These are phyloP conservation scores for Ischnus inquisitorius DNA, from an alignment of 2,888 invertebrate species.

Conservation along the genomic window DNA sequence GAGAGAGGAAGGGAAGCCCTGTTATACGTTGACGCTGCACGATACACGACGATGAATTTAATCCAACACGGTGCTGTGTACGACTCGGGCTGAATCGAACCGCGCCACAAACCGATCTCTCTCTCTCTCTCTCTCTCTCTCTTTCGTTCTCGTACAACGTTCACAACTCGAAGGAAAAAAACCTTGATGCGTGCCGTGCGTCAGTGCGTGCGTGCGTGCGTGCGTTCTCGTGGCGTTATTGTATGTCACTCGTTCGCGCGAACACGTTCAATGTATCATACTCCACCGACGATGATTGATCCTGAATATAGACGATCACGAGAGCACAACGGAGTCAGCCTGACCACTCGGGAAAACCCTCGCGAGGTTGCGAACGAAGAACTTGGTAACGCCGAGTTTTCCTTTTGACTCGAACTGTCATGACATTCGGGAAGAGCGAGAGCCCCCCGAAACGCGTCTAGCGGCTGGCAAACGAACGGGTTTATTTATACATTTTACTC, in stretches of 20 bases:
- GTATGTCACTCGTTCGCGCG: background rate
- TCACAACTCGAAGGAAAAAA: constrained; percentile 10
- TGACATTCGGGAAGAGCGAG: constrained; percentile 47
- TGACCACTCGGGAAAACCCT: constrained; percentile 18
- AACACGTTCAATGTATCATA: background rate
- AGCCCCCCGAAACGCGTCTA: constrained; percentile 8
- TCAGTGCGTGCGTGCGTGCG: background rate
- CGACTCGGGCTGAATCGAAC: background rate
- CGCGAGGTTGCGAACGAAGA: background rate
- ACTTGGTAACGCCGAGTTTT: constrained; percentile 36
- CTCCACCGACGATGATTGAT: constrained; percentile 24
- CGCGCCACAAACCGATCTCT: constrained; percentile 25
- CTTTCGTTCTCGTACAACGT: background rate
- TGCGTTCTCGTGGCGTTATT: background rate
- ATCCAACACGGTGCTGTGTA: constrained; percentile 19
- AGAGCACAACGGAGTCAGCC: background rate
- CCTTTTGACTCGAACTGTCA: constrained; percentile 56
- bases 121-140: constrained; percentile 19
- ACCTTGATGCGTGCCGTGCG: background rate
- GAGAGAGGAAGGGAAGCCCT: constrained; percentile 24
- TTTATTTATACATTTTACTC: constrained; percentile 67
- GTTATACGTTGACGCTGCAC: constrained; percentile 15
- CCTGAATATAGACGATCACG: constrained; percentile 40
- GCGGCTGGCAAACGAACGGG: constrained; percentile 46
- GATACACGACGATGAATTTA: constrained; percentile 14